Percentiles rank a stretch among this genome's conserved stretches.
Evolutionary conservation across 2,797 vertebrate genomes (phyloP).

Genomic region (Acrocephalus scirpaceus): DNA sequence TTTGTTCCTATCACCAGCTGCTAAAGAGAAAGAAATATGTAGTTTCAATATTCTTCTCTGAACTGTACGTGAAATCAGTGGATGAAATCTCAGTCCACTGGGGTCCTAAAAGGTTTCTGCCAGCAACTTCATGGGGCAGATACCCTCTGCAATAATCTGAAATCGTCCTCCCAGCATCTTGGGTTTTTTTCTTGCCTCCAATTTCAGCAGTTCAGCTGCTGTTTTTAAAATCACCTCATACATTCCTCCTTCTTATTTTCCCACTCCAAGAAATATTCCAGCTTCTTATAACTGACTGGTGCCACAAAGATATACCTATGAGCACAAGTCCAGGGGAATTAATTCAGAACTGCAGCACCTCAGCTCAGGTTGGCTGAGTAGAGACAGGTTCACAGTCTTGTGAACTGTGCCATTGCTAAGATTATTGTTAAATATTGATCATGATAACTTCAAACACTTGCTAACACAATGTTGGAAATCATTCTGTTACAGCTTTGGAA

Average conservation of each 20-base stretch:
- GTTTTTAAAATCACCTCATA: neutral
- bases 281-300: neutral
- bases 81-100: neutral
- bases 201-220: neutral
- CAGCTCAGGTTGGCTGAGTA: neutral
- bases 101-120: neutral
- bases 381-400: neutral
- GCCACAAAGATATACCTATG: neutral
- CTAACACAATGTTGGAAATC: neutral
- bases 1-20: slow-evolving; percentile 58
- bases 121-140: neutral
- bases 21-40: neutral
- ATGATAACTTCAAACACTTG: neutral
- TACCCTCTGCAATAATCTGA: neutral
- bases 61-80: neutral
- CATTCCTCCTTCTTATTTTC: neutral
- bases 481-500: neutral
- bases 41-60: neutral
- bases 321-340: neutral
- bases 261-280: neutral
- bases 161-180: neutral
- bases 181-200: neutral
- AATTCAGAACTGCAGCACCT: neutral
- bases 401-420: neutral
- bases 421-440: neutral